Base-by-base conservation (phyloP, 1,140 invertebrate species). In the Trichonephila inaurata region DNA sequence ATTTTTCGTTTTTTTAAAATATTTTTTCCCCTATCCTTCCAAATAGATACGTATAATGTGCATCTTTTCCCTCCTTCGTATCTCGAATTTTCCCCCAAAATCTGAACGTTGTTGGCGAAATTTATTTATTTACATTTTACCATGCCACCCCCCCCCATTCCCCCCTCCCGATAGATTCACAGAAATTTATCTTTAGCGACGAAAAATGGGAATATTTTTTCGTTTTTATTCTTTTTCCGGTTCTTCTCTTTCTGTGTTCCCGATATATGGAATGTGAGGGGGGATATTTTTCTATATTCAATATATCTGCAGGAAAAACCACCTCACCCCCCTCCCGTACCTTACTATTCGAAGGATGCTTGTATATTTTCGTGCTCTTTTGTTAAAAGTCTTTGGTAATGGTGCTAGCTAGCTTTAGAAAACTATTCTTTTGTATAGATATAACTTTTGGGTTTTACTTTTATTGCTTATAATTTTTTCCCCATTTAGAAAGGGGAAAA, bases 91-190 rank as follows among this genome's bases (percentile, higher is more conserved):
- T 69, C 69, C 40, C 24, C 14, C 24, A 60, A 88, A 88, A 88
- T 88, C 62, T 51, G 33, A 12, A n/a, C 24, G 33, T 87, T 87
- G 85, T 88, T 88, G 61, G 86, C n/a, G 33, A 88, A 88, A 88
- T 88, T 88, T 88, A 88, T 88, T 88, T 88, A 88, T 66, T 88
- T 88, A 85, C 82, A 85, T 85, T 85, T 85, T 85, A 85, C 83
- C 44, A 19, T 60, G 18, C 16, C 40, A n/a, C 44, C 28, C 51
- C 18, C 58, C 0, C 19, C 7, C 19, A 58, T 51, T 19, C 44
- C 40, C 33, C 40, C 19, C 40, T 19, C 40, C 19, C 28, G 19
- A 88, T 40, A 66, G 62, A 88, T 85, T 85, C 82, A 16, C 16
- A 44, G 62, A 88, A 88, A 88, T 88, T 88, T 88, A 88, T 88